phyloP scores from a whole-genome alignment of 2,888 invertebrate species.

The Acleris cristana region DNA sequence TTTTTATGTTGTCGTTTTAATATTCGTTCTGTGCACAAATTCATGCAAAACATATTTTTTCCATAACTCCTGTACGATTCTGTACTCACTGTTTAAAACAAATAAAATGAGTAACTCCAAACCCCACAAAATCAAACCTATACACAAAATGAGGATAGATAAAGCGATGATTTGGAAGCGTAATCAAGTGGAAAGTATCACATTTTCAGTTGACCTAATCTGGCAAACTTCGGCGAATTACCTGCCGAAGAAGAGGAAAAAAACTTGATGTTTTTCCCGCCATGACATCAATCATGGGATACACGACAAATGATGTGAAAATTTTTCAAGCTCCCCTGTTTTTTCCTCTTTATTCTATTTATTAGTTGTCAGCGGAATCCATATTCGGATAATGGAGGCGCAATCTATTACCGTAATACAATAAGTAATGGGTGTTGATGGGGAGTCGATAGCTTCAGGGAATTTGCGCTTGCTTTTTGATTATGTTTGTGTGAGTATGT shows the following conservation, averaged over 20 bases:
- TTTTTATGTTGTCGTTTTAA: too few relatives aligned
- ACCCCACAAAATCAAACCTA: not conserved
- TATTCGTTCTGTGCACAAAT: too few relatives aligned
- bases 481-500: not conserved
- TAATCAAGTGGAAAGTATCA: slow-evolving; percentile 37
- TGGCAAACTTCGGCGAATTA: slow-evolving; percentile 42
- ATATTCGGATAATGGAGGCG: slow-evolving; percentile 19
- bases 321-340: slow-evolving; percentile 43
- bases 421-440: not conserved
- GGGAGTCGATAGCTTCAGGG: not conserved
- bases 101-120: not conserved
- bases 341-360: slow-evolving; percentile 34
- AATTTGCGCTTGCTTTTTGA: not conserved
- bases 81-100: too few relatives aligned
- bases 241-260: slow-evolving; percentile 41
- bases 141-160: slow-evolving; percentile 9
- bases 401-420: not conserved
- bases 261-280: slow-evolving; percentile 40
- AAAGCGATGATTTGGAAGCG: slow-evolving; percentile 24
- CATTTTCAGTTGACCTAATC: slow-evolving; percentile 38
- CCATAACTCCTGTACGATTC: too few relatives aligned
- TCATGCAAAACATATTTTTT: too few relatives aligned
- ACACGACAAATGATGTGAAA: slow-evolving; percentile 48
- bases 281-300: slow-evolving; percentile 45
- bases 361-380: slow-evolving; percentile 26